Conservation (phyloP, 2,797 vertebrate genomes). For the Mormyrus proboscirostris region DNA sequence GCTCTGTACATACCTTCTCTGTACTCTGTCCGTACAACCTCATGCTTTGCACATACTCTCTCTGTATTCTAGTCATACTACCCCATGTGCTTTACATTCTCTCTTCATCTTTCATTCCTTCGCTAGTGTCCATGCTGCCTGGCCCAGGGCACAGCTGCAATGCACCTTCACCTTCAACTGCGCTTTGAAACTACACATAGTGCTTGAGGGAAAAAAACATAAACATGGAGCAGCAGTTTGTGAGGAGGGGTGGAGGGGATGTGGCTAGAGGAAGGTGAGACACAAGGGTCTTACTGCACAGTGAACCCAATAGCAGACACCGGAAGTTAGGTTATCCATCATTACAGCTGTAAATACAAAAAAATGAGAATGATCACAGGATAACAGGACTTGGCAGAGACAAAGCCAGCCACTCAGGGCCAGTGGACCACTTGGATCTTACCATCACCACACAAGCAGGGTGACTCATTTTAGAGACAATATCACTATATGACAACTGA, state of each 20-base stretch:
- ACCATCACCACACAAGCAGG: background rate
- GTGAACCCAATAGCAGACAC: constrained; percentile 27
- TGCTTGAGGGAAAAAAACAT: background rate
- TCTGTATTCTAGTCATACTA: too few species aligned
- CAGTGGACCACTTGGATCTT: background rate
- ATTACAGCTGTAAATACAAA: background rate
- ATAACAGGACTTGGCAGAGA: background rate
- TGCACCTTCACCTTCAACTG: background rate
- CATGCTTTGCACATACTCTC: background rate
- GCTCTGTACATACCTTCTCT: background rate
- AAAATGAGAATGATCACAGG: background rate
- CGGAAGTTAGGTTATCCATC: background rate
- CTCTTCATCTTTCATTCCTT: background rate
- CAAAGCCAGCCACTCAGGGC: background rate
- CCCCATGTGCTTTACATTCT: background rate
- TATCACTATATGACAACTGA: background rate
- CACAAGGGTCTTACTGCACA: background rate
- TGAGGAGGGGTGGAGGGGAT: background rate
- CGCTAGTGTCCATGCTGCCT: background rate
- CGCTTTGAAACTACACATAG: background rate
- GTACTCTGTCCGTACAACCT: background rate
- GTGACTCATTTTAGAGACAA: background rate
- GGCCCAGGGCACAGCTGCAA: background rate
- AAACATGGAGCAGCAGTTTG: background rate
- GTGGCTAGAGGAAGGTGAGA: background rate